Evolutionary conservation across 2,113 vertebrate genomes (phyloP).

Genomic region (Oreochromis tanganicae): DNA sequence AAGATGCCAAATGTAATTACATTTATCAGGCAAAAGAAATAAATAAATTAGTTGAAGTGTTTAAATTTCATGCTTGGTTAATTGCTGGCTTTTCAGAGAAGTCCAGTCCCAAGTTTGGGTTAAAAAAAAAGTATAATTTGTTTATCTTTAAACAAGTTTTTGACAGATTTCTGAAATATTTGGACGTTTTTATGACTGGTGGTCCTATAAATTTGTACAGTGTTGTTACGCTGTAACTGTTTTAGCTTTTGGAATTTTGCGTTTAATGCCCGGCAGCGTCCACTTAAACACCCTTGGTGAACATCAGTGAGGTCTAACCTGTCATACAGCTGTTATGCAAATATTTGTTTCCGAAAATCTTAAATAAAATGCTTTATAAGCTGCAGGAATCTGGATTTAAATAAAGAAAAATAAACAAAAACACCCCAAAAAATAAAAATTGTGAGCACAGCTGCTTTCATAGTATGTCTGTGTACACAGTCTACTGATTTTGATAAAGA

Average conservation of each 20-base stretch:
- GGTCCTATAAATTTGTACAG: neutral
- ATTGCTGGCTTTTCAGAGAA: neutral
- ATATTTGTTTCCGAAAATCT: neutral
- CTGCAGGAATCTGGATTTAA: neutral
- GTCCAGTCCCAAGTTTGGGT: neutral
- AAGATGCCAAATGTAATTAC: neutral
- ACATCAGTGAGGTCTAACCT: neutral
- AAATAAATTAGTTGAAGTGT: neutral
- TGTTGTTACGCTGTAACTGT: neutral
- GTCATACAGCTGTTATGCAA: neutral
- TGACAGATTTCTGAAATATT: neutral
- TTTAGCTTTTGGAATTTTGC: neutral
- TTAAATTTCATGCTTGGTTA: neutral
- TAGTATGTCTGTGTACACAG: neutral
- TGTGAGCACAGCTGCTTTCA: neutral
- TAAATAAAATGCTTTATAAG: neutral
- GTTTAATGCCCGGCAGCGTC: neutral
- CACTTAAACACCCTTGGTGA: neutral
- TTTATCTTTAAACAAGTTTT: neutral
- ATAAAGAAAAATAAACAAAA: accelerated
- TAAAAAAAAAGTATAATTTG: neutral
- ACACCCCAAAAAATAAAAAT: neutral
- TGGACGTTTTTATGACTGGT: accelerated
- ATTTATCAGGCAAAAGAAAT: neutral
- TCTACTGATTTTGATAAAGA: neutral